A percentile compares a stretch with the other conserved stretches of the same genome.
Conservation (phyloP, 2,797 vertebrate species). For the Liparis tanakae region DNA sequence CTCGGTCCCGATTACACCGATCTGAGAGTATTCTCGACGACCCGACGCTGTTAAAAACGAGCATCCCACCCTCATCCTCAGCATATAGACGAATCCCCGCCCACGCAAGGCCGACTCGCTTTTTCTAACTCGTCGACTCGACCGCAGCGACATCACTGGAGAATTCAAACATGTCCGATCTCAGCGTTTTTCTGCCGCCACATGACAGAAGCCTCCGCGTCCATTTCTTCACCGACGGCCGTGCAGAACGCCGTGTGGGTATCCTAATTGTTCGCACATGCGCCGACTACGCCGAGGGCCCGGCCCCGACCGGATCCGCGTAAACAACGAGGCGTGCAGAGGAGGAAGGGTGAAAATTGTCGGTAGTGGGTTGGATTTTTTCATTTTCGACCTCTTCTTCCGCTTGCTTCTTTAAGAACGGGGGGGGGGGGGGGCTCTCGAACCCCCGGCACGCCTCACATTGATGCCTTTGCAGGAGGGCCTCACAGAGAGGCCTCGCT, state of each 20-base stretch:
- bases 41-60: conserved; percentile 54
- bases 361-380: conserved; percentile 32
- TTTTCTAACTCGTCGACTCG: conserved; percentile 29
- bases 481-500: conserved; percentile 24
- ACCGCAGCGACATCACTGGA: conserved; percentile 56
- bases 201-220: conserved; percentile 55
- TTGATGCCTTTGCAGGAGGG: conserved; percentile 23
- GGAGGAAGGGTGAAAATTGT: neutral
- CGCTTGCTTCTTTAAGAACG: conserved; percentile 19
- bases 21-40: conserved; percentile 58
- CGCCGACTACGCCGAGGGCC: neutral
- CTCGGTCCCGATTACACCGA: conserved; percentile 66
- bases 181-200: conserved; percentile 58
- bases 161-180: conserved; percentile 67
- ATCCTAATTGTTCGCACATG: conserved; percentile 49
- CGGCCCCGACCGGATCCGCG: neutral
- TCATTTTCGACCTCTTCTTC: neutral
- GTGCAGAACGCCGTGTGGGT: conserved; percentile 44
- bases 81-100: conserved; percentile 14
- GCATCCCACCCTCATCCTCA: conserved; percentile 53
- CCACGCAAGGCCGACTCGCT: too few relatives aligned
- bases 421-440: conserved; percentile 27
- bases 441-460: conserved; percentile 21
- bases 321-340: neutral
- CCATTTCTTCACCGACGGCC: conserved; percentile 41